Conservation (phyloP, 2,113 vertebrate species). For the Ondatra zibethicus region DNA sequence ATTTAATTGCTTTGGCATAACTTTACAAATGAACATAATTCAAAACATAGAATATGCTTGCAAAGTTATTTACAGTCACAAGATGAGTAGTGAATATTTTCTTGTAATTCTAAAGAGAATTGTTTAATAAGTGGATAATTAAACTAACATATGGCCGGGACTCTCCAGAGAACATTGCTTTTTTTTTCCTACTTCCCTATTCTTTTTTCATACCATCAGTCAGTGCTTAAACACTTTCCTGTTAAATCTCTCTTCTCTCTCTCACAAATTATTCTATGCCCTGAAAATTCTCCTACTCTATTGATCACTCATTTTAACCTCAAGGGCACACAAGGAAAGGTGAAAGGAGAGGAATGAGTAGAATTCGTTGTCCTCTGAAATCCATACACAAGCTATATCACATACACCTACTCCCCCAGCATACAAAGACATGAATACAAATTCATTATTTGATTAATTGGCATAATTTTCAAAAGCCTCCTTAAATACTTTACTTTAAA, state of each 20-base stretch:
- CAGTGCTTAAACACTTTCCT: neutral
- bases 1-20: neutral
- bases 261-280: neutral
- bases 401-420: neutral
- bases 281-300: neutral
- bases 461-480: neutral
- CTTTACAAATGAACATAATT: neutral
- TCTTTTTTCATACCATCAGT: neutral
- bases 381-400: too few species aligned
- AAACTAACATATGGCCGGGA: neutral
- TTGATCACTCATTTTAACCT: neutral
- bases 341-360: neutral
- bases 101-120: constrained; percentile 6
- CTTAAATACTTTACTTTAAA: neutral
- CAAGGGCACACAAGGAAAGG: neutral
- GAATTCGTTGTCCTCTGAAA: neutral
- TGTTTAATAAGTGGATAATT: neutral
- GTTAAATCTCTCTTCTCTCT: neutral
- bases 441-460: neutral
- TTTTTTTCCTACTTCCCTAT: neutral
- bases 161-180: neutral
- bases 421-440: neutral
- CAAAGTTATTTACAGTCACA: constrained; percentile 9
- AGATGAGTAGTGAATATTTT: neutral
- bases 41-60: neutral